A percentile compares a stretch with the other conserved stretches of the same genome.
Conservation (phyloP, 2,113 vertebrate species). For the Pluvialis apricaria region DNA sequence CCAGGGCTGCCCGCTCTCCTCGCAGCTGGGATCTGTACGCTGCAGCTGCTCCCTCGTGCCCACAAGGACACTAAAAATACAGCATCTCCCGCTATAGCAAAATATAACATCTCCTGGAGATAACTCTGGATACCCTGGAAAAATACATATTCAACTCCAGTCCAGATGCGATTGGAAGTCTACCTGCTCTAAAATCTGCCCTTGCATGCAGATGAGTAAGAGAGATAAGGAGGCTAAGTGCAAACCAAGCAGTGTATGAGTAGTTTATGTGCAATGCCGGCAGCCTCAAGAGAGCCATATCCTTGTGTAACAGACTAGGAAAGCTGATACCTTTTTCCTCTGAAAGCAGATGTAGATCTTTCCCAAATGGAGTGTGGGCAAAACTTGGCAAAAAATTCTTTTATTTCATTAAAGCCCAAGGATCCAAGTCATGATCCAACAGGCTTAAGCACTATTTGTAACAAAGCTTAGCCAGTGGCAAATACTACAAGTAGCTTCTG, state of each 20-base stretch:
- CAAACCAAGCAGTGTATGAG: background rate
- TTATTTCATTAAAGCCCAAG: background rate
- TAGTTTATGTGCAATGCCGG: background rate
- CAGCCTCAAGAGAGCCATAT: background rate
- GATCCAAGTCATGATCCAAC: background rate
- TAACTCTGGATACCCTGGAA: background rate
- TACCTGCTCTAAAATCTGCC: background rate
- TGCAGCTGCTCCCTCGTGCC: background rate
- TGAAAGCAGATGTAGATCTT: background rate
- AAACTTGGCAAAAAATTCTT: background rate
- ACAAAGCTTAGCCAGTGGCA: background rate
- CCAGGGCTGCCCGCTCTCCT: background rate
- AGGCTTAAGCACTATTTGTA: background rate
- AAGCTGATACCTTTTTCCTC: background rate
- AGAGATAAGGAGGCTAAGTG: background rate
- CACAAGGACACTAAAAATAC: background rate
- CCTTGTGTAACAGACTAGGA: background rate
- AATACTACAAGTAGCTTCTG: background rate
- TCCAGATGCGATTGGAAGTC: background rate
- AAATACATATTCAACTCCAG: background rate
- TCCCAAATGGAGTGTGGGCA: background rate
- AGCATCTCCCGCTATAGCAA: background rate
- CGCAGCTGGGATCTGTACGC: background rate
- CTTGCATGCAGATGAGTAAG: background rate
- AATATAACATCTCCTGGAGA: background rate